These are phyloP conservation scores for Chrysogorgia sp. DNA, from an alignment of 92 coral and sea anemone species.

Conservation along the genomic window DNA sequence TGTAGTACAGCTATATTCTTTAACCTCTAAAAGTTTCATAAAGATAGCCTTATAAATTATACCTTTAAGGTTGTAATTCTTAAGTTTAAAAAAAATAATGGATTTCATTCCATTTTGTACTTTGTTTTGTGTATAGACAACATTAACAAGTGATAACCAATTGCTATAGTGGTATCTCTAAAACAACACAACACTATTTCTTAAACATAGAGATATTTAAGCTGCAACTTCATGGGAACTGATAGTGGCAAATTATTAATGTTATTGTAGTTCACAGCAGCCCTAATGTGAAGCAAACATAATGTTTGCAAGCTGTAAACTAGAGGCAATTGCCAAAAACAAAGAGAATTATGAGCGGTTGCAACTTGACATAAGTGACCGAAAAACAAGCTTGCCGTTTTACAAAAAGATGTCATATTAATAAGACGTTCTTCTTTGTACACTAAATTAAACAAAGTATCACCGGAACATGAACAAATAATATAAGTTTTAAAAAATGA, in stretches of 20 bases:
- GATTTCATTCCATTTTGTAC: too few relatives aligned
- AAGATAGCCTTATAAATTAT: too few relatives aligned
- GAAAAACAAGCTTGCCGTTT: neutral
- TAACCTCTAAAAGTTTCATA: too few relatives aligned
- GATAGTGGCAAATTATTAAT: constrained; percentile 4
- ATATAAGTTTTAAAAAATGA: neutral
- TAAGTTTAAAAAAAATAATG: too few relatives aligned
- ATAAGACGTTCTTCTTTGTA: too few relatives aligned
- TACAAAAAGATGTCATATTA: neutral
- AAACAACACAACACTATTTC: neutral
- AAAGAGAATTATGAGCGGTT: neutral
- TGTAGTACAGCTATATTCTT: too few relatives aligned
- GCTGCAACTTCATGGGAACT: neutral
- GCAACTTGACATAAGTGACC: constrained; percentile 7
- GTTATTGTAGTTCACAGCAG: neutral
- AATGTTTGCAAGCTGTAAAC: neutral
- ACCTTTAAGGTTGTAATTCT: too few relatives aligned
- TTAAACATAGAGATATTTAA: constrained; percentile 13
- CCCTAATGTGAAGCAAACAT: neutral
- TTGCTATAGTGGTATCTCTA: too few relatives aligned
- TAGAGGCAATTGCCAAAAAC: neutral
- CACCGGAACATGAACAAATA: neutral
- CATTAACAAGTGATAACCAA: too few relatives aligned
- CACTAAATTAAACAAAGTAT: neutral
- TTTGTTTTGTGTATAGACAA: too few relatives aligned